Conservation (phyloP, 2,797 vertebrate genomes). For the Darevskia nairensis region DNA sequence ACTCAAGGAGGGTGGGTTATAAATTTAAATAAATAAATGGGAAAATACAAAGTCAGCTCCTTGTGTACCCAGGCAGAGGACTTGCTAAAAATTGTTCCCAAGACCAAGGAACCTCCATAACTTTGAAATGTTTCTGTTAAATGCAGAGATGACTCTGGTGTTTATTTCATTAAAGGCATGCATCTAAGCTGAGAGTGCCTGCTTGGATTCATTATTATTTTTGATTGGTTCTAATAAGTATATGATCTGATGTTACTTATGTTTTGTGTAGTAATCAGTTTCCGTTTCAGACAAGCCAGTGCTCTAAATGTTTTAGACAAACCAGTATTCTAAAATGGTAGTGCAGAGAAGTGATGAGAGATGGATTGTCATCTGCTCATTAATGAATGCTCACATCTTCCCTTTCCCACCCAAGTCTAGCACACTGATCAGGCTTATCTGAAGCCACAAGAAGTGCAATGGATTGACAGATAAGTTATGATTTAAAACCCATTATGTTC, state of each 20-base stretch:
- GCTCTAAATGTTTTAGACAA: not conserved
- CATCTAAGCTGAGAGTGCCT: not conserved
- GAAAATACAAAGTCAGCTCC: too few relatives aligned
- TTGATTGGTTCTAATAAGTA: not conserved
- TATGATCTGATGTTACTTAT: not conserved
- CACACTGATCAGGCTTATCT: conserved; percentile 8
- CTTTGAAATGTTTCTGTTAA: too few relatives aligned
- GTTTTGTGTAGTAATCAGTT: not conserved
- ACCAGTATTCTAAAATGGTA: not conserved
- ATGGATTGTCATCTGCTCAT: not conserved
- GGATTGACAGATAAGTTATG: conserved; percentile 1
- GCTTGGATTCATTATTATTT: not conserved
- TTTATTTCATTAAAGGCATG: too few relatives aligned
- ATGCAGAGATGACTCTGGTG: too few relatives aligned
- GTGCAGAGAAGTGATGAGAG: not conserved
- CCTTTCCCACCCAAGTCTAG: not conserved
- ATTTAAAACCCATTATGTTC: not conserved
- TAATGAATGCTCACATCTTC: not conserved
- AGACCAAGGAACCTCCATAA: too few relatives aligned
- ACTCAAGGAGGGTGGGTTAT: too few relatives aligned
- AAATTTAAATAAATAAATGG: too few relatives aligned
- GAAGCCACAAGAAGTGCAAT: not conserved
- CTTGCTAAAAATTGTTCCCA: too few relatives aligned
- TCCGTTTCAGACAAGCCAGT: not conserved
- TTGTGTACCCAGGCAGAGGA: too few relatives aligned